Base-by-base conservation (phyloP, 2,113 vertebrate genomes). In the Monarcha castaneiventris region DNA sequence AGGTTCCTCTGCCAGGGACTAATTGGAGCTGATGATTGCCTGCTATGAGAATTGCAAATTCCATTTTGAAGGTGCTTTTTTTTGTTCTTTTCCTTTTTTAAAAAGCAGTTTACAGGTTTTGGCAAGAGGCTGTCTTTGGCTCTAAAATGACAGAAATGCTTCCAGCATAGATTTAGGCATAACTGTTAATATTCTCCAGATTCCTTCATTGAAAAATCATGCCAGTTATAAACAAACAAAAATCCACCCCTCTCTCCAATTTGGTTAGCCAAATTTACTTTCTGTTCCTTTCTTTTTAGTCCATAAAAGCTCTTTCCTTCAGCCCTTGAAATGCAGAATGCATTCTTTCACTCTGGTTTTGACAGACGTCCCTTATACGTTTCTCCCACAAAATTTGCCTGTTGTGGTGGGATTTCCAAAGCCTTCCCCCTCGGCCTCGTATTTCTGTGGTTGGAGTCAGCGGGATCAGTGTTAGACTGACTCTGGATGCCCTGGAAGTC, bases 181-280 rank as follows among this genome's bases (percentile, higher is more conserved):
- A 96, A 92, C 87, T 88, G 94, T 96, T 97, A 96, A 96, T 97
- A 95, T 68, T 83, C 77, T 98, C 92, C 95, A 97, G 91, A 96
- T 97, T 97, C 39, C 73, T 94, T 87, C 75, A 14, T 94, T 87
- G 92, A 93, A 82, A 94, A 91, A 44, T 25, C n/a, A n/a, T 84
- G 94, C 84, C 94, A 94, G 51, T 95, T 97, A 92, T 92, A 96
- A 91, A 67, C 52, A 87, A 94, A 83, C 85, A 87, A 49, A 89
- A 97, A 92, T 61, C 41, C 51, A 78, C 22, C 49, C 77, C 89
- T 94, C 80, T 58, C 56, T 81, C 77, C 49, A 78, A 13, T 94
- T 89, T 94, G 64, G 41, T 68, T 94, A 71, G 82, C 52, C 32
- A 90, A 54, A 93, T 89, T 92, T 75, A 18, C 93, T 93, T 76